Base-by-base conservation (phyloP, 2,113 vertebrate species). In the Pelusios castaneus region DNA sequence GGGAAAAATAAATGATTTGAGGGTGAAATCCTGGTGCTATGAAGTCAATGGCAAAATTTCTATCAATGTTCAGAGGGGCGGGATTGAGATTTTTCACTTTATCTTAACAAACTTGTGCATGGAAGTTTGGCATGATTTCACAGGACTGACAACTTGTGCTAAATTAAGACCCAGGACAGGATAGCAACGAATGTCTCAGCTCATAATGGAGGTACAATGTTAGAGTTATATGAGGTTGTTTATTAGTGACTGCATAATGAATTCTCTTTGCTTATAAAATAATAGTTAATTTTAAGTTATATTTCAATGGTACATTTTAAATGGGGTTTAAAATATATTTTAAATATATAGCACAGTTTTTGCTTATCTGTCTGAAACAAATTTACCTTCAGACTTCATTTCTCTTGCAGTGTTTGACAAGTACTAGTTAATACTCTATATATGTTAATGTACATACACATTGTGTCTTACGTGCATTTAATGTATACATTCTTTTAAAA, bases 231-330 rank as follows among this genome's bases (percentile, higher is more conserved):
- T 29, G 47, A 80, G 43, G n/a, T 9, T 90, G 80, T 63, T 67
- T 67, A 34, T n/a, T 67, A 67, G 31, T 67, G 60, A 31, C 60
- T n/a, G 34, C 60, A 82, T 63, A 79, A 7, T 84, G 80, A 73
- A 43, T 87, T 19, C 58, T 89, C 52, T 78, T 31, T 78, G 43
- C 85, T 77, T 22, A 45, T 88, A 84, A 75, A 47, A 41, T 63
- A 90, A 25, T 91, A 75, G 89, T 90, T 89, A 82, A 92, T 92
- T 79, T 90, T 11, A 34, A 89, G 11, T 87, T 84, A 54, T 29
- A 25, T 88, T 95, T 88, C 31, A 89, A 47, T 56, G 77, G 49
- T 80, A 34, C 85, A 63, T 73, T 94, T 90, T 47, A 82, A 94
- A 80, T 55, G 51, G 11, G 84, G 34, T 29, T n/a, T n/a, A n/a